phyloP scores from a whole-genome alignment of 2,797 vertebrate species.

The Syngnathus rostellatus region DNA sequence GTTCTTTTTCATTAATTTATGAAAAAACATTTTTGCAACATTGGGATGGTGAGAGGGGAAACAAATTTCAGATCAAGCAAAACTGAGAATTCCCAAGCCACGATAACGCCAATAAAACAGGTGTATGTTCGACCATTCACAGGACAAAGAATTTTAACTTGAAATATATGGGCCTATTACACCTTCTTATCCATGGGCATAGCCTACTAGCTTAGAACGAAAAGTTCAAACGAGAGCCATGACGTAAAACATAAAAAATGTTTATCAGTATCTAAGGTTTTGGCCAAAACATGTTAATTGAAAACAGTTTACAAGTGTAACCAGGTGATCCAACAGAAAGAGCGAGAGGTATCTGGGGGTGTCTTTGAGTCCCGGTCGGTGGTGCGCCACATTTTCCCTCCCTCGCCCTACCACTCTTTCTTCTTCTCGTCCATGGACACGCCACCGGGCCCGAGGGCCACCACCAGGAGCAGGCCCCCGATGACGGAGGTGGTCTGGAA shows the following conservation, averaged over 20 bases:
- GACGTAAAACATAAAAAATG: conserved; percentile 7
- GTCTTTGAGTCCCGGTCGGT: conserved; percentile 52
- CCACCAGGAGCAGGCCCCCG: conserved; percentile 90
- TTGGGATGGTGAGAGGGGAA: not conserved
- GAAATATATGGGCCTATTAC: conserved; percentile 26
- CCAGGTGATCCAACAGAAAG: conserved; percentile 28
- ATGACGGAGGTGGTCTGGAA: conserved; percentile 99
- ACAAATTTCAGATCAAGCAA: not conserved
- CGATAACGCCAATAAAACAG: conserved; percentile 1
- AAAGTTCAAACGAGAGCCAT: not conserved
- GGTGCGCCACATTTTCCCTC: conserved; percentile 36
- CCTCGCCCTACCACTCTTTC: conserved; percentile 84
- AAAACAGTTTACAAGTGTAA: conserved; percentile 20
- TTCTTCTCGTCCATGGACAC: conserved; percentile 99
- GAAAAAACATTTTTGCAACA: not conserved
- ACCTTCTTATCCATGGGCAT: conserved; percentile 10
- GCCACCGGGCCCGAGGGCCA: conserved; percentile 91
- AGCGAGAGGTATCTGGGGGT: conserved; percentile 17
- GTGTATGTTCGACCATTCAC: conserved; percentile 23
- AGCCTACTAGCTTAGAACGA: not conserved
- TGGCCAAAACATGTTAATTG: conserved; percentile 18
- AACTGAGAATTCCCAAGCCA: not conserved
- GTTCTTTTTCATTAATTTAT: not conserved
- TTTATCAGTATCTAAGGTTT: conserved; percentile 32
- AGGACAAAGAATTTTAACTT: conserved; percentile 21